These are phyloP conservation scores for Silvanus unidentatus DNA, from an alignment of 2,888 invertebrate genomes.

Conservation along the genomic window DNA sequence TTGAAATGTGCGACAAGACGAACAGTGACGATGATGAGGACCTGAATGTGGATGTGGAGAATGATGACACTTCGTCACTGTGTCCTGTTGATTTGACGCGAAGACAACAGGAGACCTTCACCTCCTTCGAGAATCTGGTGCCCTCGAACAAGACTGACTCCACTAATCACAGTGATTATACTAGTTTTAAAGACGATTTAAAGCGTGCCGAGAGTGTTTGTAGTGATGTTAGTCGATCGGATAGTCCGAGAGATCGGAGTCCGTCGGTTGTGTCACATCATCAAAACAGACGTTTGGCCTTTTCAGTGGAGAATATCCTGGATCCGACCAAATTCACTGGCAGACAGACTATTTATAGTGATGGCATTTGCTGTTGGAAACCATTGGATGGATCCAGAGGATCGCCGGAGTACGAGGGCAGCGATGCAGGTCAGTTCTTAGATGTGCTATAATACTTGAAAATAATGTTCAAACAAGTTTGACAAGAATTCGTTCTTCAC, in stretches of 20 bases:
- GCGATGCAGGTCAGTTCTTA: slow-evolving; percentile 46
- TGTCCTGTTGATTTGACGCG: slow-evolving; percentile 47
- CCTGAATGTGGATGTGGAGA: slow-evolving; percentile 44
- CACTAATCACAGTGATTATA: slow-evolving; percentile 29
- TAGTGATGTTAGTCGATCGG: slow-evolving; percentile 45
- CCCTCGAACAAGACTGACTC: slow-evolving; percentile 31
- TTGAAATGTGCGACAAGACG: slow-evolving; percentile 39
- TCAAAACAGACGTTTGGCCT: slow-evolving; percentile 66
- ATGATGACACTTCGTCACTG: slow-evolving; percentile 36
- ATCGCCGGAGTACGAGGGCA: slow-evolving; percentile 51
- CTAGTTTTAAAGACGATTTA: slow-evolving; percentile 32
- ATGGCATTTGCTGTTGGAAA: slow-evolving; percentile 50
- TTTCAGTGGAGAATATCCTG: slow-evolving; percentile 85
- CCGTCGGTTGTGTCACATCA: slow-evolving; percentile 49
- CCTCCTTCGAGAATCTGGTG: slow-evolving; percentile 33
- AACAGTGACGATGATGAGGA: slow-evolving; percentile 33
- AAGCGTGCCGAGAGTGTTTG: slow-evolving; percentile 47
- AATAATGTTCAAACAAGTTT: not conserved
- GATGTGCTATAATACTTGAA: not conserved
- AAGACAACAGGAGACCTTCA: slow-evolving; percentile 37
- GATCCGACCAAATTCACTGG: slow-evolving; percentile 89
- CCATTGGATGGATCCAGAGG: slow-evolving; percentile 47
- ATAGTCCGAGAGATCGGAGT: slow-evolving; percentile 39
- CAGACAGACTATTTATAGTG: slow-evolving; percentile 46
- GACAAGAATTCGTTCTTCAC: too few relatives aligned